Percentiles rank a stretch among this genome's conserved stretches.
These are phyloP conservation scores for Nicator chloris DNA, from an alignment of 2,113 vertebrate species.

Conservation along the genomic window DNA sequence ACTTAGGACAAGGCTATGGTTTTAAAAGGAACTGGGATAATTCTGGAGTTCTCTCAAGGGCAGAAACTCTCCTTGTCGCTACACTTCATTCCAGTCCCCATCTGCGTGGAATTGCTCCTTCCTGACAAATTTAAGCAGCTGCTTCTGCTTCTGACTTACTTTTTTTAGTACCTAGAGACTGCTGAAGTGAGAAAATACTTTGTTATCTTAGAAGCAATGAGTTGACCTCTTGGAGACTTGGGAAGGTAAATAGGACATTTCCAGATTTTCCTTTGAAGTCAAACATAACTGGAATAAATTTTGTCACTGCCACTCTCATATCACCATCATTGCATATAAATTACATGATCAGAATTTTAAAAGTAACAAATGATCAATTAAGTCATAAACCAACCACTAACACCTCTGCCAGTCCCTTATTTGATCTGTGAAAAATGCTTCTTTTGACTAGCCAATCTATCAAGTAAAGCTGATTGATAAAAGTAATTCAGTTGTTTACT, in stretches of 20 bases:
- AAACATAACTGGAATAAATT: neutral
- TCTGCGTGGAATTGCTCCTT: neutral
- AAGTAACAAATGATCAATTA: neutral
- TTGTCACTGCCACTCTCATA: neutral
- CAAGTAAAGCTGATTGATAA: neutral
- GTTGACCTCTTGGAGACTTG: neutral
- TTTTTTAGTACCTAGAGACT: neutral
- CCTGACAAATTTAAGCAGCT: neutral
- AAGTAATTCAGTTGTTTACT: neutral
- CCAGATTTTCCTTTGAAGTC: neutral
- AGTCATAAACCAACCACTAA: neutral
- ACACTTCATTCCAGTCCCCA: neutral
- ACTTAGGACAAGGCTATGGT: neutral
- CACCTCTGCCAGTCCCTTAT: neutral
- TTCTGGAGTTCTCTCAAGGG: neutral
- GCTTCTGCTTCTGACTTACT: neutral
- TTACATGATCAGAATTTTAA: neutral
- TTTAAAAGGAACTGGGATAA: neutral
- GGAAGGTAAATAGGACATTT: neutral
- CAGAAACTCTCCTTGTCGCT: neutral
- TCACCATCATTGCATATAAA: neutral
- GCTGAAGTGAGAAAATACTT: neutral
- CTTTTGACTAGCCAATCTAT: neutral
- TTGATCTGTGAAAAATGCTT: neutral
- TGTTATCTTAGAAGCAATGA: neutral